Evolutionary conservation across 2,888 invertebrate species (phyloP), one percentile per base, ranked within the genome.

Genomic region (Apocheima hispidaria): DNA sequence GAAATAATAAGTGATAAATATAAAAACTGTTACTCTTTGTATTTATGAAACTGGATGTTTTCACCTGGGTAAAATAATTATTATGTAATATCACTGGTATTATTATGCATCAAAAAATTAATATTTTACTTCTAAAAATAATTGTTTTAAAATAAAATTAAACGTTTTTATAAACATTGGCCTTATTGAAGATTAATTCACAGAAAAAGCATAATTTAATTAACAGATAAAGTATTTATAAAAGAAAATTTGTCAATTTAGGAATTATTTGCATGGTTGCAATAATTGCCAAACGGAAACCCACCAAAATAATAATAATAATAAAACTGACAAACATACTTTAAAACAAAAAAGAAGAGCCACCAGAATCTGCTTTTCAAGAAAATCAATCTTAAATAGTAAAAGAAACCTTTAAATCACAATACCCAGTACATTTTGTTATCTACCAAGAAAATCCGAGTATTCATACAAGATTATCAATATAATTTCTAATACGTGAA

Each of bases 361-460:
- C 28, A 38, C 30, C 56, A 38, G 26, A 41, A 20, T 61, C 49
- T 59, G 69, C 72, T 70, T 73, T 74, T 73, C 57, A 65, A 70
- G 66, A 70, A 72, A 73, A 73, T 71, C 72, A 73, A 75, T 71
- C 71, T 66, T 63, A 63, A 66, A 71, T 56, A 67, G 68, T 70
- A 66, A 57, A 66, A 62, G 16, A 66, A 60, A 69, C 59, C 60
- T 75, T 72, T 72, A 81, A 87, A 86, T 84, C 84, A 88, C 85
- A 79, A 79, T 81, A 67, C 85, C 84, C 87, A 84, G 79, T 83
- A 82, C 77, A 86, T 80, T 84, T 71, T 70, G 79, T 82, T 78
- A 86, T 77, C 87, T 90, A 89, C 82, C 79, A 85, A 84, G 83
- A 86, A 83, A 86, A 82, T 83, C 82, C 81, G 88, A 90, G 87